Base-by-base conservation (phyloP, 2,888 invertebrate genomes). In the Spilosoma lubricipeda region DNA sequence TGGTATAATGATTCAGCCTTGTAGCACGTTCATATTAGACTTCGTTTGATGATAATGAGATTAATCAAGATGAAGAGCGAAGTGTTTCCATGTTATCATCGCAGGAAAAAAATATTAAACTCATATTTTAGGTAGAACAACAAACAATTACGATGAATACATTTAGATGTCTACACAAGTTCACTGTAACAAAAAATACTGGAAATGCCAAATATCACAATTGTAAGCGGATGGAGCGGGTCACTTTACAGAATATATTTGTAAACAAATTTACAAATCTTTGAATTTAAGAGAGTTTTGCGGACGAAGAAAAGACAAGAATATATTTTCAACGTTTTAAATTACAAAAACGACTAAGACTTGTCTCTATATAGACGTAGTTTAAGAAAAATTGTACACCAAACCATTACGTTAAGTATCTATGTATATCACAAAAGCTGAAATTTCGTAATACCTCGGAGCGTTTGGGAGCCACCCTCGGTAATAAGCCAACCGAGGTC, bases 381-480 rank as follows among this genome's bases (percentile, higher is more conserved):
- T 71, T 72, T 73, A 73, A 77, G 70, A 72, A 73, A 67, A 13
- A 67, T 73, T 76, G 68, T 66, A 74, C 80, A 75, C 67, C 71
- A 78, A 67, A 52, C 63, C 77, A 78, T 77, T 82, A 74, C 67
- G 45, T 69, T 70, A 73, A 76, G 77, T 63, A 69, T 45, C 75
- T 73, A 75, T 76, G 72, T 73, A 77, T 73, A 70, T 70, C 74
- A 77, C 63, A 77, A 85, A 84, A 85, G 88, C 84, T 88, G 82
- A 91, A 93, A 94, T 94, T 91, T 91, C 93, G 93, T 94, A 92
- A 93, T 94, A 92, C 87, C 88, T 82, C 76, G 76, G 82, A 86
- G 83, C 87, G 83, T 88, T 89, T 74, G 76, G 77, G 78, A 80
- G 87, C 88, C 90, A 91, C 93, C 93, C 94, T 91, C 85, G 77